Evolutionary conservation across 2,797 vertebrate genomes (phyloP).

Genomic region (Squalus acanthias): DNA sequence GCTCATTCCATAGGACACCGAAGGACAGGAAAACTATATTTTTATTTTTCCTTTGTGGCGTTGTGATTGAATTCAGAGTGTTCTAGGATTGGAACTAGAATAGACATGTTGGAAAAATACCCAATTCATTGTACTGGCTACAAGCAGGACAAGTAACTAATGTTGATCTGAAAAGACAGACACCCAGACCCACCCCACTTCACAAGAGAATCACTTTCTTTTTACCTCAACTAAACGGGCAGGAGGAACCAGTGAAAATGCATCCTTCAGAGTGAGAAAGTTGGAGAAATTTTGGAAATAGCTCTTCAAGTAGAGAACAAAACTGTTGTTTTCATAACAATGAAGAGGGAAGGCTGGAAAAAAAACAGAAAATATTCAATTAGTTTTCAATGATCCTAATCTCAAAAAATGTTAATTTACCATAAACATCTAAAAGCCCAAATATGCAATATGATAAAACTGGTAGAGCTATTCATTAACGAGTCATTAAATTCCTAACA

Average conservation of each 20-base stretch:
- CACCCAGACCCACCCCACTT: background rate
- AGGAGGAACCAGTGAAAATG: background rate
- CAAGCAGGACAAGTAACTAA: background rate
- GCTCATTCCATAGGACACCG: too few relatives aligned
- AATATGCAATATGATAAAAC: background rate
- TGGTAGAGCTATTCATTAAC: too few relatives aligned
- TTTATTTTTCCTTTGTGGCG: background rate
- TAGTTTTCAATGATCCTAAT: background rate
- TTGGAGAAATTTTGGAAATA: background rate
- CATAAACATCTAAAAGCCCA: background rate
- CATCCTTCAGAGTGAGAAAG: background rate
- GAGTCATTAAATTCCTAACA: background rate
- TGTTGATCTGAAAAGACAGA: background rate
- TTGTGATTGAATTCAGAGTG: background rate
- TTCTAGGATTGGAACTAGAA: too few relatives aligned
- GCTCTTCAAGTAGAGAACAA: background rate
- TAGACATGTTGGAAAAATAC: background rate
- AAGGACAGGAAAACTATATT: background rate
- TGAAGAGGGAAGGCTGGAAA: constrained; percentile 19
- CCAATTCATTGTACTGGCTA: background rate
- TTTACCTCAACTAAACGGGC: background rate
- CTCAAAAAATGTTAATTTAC: background rate
- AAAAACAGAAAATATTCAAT: background rate
- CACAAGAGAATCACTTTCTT: background rate
- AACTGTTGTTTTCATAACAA: background rate